Conservation (phyloP, 1,140 invertebrate species). For the Bombus soroeensis region DNA sequence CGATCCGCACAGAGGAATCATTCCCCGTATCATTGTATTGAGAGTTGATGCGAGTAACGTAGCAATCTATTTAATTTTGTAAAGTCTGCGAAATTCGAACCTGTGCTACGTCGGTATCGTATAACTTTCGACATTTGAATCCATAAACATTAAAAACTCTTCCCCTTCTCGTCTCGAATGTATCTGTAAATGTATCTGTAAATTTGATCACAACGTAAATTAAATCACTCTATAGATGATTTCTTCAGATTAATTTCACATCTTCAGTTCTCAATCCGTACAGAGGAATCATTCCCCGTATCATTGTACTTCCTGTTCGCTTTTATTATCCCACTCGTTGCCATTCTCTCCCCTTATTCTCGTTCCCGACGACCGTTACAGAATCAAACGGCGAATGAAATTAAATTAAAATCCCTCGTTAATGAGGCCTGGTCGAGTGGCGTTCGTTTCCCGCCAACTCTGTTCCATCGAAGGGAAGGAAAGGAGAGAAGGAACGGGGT, state of each 20-base stretch:
- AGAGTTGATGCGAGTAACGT: too few species aligned
- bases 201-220: background rate
- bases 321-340: conserved; percentile 3
- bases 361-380: background rate
- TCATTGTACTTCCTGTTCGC: background rate
- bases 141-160: too few species aligned
- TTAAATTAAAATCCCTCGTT: conserved; percentile 31
- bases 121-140: too few species aligned
- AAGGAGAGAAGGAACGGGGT: background rate
- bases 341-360: background rate
- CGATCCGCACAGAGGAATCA: background rate
- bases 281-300: background rate
- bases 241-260: conserved; percentile 2
- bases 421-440: conserved; percentile 13
- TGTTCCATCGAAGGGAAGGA: background rate
- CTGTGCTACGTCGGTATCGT: too few species aligned
- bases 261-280: too few species aligned
- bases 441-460: background rate
- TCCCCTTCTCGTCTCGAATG: too few species aligned
- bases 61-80: too few species aligned
- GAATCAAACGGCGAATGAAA: conserved; percentile 11
- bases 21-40: background rate
- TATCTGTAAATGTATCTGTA: too few species aligned
- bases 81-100: too few species aligned
- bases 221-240: background rate